These are phyloP conservation scores for Netelia melanura DNA, from an alignment of 2,888 invertebrate species.

Conservation along the genomic window DNA sequence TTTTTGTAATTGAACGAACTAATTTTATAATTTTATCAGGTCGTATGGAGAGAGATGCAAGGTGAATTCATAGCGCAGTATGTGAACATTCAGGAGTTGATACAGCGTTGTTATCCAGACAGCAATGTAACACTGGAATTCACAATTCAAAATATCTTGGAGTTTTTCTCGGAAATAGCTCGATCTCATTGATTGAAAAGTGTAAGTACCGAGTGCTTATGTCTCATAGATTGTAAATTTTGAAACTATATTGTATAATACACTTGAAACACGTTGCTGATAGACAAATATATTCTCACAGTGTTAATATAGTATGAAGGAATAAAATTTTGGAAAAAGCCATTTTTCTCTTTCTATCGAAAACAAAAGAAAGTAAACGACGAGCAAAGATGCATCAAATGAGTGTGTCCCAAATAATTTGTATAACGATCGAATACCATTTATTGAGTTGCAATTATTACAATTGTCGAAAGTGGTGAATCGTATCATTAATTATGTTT, in stretches of 20 bases:
- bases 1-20: conserved; percentile 12
- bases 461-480: conserved; percentile 22
- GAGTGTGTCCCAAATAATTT: neutral
- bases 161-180: conserved; percentile 99
- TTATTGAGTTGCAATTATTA: conserved; percentile 51
- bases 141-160: conserved; percentile 97
- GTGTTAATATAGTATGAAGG: conserved; percentile 23
- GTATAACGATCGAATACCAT: conserved; percentile 24
- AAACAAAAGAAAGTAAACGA: neutral
- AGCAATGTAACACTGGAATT: conserved; percentile 97
- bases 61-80: conserved; percentile 99
- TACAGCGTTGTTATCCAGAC: conserved; percentile 98
- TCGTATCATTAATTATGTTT: conserved; percentile 44
- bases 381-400: neutral
- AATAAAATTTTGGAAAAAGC: conserved; percentile 49
- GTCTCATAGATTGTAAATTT: conserved; percentile 49
- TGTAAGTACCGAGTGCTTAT: neutral
- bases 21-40: conserved; percentile 86
- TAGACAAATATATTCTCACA: conserved; percentile 40
- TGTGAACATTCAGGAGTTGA: conserved; percentile 95
- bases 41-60: conserved; percentile 99
- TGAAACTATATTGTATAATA: conserved; percentile 44
- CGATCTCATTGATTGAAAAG: conserved; percentile 90
- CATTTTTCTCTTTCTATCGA: neutral
- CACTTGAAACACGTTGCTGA: conserved; percentile 32